Conservation (phyloP, 2,113 vertebrate species). For the Talpa occidentalis region DNA sequence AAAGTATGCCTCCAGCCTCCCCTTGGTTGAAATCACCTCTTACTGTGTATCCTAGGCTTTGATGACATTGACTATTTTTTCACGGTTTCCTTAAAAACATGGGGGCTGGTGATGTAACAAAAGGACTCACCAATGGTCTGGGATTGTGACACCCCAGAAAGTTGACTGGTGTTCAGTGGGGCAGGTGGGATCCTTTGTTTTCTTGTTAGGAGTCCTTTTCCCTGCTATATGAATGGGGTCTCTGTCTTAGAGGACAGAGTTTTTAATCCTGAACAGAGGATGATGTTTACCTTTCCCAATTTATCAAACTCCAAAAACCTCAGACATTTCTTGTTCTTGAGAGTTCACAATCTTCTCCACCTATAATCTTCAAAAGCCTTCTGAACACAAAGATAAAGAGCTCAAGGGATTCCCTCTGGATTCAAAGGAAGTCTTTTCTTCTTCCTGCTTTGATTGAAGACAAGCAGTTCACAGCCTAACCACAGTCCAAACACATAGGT, state of each 20-base stretch:
- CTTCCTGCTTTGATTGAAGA: conserved; percentile 45
- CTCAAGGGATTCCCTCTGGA: background rate
- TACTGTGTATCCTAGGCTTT: background rate
- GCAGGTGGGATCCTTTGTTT: background rate
- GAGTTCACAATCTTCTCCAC: conserved; percentile 24
- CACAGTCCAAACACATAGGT: background rate
- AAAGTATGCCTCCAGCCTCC: background rate
- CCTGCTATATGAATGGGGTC: background rate
- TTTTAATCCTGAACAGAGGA: background rate
- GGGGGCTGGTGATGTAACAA: background rate
- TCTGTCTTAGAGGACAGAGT: background rate
- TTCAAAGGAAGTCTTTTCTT: conserved; percentile 18
- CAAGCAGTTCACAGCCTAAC: conserved; percentile 14
- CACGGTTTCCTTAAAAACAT: background rate
- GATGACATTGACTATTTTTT: background rate
- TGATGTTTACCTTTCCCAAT: conserved; percentile 49
- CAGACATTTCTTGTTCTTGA: conserved; percentile 22
- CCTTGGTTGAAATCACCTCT: background rate
- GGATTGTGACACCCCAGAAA: background rate
- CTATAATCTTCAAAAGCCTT: background rate
- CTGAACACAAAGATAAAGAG: conserved; percentile 21
- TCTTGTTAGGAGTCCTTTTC: background rate
- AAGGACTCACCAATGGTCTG: background rate
- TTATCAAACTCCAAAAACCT: conserved; percentile 50
- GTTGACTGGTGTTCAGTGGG: no score